These are phyloP conservation scores for Plagodis pulveraria DNA, from an alignment of 2,888 invertebrate genomes.

Conservation along the genomic window DNA sequence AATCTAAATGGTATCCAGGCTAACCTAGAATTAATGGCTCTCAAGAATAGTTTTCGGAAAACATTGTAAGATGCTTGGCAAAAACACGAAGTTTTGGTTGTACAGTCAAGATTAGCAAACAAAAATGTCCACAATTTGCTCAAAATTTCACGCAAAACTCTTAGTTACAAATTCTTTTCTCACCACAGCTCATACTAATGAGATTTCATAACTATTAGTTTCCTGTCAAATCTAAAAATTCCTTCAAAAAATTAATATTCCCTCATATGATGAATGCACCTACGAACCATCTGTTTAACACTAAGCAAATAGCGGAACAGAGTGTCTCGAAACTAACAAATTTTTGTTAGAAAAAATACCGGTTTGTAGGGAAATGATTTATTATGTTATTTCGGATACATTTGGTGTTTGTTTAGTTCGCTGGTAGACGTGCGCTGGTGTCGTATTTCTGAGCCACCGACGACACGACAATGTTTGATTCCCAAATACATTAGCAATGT, in stretches of 20 bases:
- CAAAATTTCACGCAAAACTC: slow-evolving; percentile 2
- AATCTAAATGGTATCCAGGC: too few relatives aligned
- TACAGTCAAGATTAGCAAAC: too few relatives aligned
- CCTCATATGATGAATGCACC: slow-evolving; percentile 71
- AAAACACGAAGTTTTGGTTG: too few relatives aligned
- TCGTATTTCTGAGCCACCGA: slow-evolving; percentile 59
- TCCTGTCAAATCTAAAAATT: slow-evolving; percentile 54
- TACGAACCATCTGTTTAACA: slow-evolving; percentile 74
- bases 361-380: slow-evolving; percentile 74
- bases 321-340: slow-evolving; percentile 82
- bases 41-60: too few relatives aligned
- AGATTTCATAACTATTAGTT: slow-evolving; percentile 56
- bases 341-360: slow-evolving; percentile 67
- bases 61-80: too few relatives aligned
- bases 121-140: not conserved
- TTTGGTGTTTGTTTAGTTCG: slow-evolving; percentile 70
- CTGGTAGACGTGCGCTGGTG: slow-evolving; percentile 56
- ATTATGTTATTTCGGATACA: slow-evolving; percentile 81
- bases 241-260: slow-evolving; percentile 65
- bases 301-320: slow-evolving; percentile 84
- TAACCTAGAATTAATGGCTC: too few relatives aligned
- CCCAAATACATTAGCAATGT: slow-evolving; percentile 50
- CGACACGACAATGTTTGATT: slow-evolving; percentile 48
- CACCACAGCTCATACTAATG: slow-evolving; percentile 39
- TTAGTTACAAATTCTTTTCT: not conserved